These are phyloP conservation scores for Staurois parvus DNA, from an alignment of 2,797 vertebrate genomes.

Conservation along the genomic window DNA sequence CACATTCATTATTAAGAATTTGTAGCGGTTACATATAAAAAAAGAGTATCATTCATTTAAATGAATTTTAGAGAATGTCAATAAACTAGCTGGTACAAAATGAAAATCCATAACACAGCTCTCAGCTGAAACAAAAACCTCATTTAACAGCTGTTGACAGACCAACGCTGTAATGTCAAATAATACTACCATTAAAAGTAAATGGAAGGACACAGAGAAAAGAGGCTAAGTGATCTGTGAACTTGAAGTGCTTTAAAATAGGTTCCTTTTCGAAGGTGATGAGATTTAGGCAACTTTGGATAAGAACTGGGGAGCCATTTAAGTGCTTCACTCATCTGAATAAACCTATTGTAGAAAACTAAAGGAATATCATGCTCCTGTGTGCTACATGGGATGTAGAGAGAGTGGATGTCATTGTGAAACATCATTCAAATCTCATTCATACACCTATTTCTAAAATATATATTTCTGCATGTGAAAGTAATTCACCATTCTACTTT, in stretches of 20 bases:
- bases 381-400: constrained; percentile 12
- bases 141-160: constrained; percentile 65
- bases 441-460: neutral
- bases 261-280: constrained; percentile 37
- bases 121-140: constrained; percentile 59
- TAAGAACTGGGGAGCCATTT: constrained; percentile 33
- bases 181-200: constrained; percentile 49
- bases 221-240: constrained; percentile 51
- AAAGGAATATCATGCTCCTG: constrained; percentile 34
- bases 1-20: no score
- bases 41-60: neutral
- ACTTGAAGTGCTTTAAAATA: constrained; percentile 23
- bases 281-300: constrained; percentile 33
- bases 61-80: constrained; percentile 23
- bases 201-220: constrained; percentile 37
- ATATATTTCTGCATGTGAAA: constrained; percentile 3
- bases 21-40: neutral
- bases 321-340: constrained; percentile 41
- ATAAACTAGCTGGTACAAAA: constrained; percentile 26
- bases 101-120: constrained; percentile 30
- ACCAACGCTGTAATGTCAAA: constrained; percentile 61
- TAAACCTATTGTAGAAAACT: constrained; percentile 23
- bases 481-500: neutral
- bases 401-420: constrained; percentile 10
- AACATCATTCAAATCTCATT: constrained; percentile 9